Conservation (phyloP, 2,797 vertebrate species). For the Taenioides sp. region DNA sequence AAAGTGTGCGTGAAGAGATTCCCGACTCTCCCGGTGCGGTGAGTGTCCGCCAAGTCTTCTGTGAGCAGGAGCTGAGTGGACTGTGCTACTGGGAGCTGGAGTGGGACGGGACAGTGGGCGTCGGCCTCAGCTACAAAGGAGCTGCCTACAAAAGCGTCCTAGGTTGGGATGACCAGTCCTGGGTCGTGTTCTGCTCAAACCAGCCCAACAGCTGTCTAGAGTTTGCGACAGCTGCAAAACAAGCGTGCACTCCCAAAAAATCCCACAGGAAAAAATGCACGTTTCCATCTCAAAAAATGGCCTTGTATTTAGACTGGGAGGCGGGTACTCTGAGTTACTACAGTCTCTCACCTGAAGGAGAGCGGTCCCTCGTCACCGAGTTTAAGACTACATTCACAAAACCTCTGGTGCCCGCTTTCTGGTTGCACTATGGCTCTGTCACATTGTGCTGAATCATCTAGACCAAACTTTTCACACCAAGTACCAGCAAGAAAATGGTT, state of each 20-base stretch:
- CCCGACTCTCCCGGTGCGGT: background rate
- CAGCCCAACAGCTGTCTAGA: background rate
- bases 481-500: too few relatives aligned
- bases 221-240: background rate
- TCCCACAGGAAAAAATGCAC: accelerated
- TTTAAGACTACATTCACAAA: slow-evolving; percentile 37
- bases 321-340: slow-evolving; percentile 46
- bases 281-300: slow-evolving; percentile 13
- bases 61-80: slow-evolving; percentile 17
- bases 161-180: slow-evolving; percentile 40
- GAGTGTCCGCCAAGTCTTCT: slow-evolving; percentile 27
- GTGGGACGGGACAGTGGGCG: slow-evolving; percentile 11
- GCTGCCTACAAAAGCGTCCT: slow-evolving; percentile 30
- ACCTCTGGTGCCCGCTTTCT: slow-evolving; percentile 39
- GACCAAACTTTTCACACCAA: background rate
- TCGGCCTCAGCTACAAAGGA: slow-evolving; percentile 15
- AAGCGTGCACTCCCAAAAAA: background rate
- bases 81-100: slow-evolving; percentile 55
- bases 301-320: slow-evolving; percentile 38
- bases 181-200: slow-evolving; percentile 7
- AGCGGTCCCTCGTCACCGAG: slow-evolving; percentile 32
- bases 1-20: background rate
- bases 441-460: slow-evolving; percentile 33
- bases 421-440: slow-evolving; percentile 39
- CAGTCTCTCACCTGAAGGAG: slow-evolving; percentile 9